These are phyloP conservation scores for Cataglyphis hispanica DNA, from an alignment of 1,140 invertebrate genomes.

Conservation along the genomic window DNA sequence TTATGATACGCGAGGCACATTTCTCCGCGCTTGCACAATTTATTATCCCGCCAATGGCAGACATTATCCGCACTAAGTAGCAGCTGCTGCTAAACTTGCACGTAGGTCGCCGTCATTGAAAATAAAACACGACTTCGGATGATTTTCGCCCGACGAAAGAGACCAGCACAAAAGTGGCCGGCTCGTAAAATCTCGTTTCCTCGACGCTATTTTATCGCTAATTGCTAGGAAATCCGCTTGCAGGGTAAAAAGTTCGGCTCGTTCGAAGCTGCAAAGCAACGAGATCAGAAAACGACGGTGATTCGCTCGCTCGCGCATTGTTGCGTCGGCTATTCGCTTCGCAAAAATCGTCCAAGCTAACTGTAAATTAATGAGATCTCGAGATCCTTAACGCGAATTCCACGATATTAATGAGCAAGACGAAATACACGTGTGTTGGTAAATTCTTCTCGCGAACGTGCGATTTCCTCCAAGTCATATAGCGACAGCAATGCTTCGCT, in stretches of 20 bases:
- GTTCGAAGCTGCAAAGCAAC: slow-evolving; percentile 11
- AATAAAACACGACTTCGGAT: slow-evolving; percentile 37
- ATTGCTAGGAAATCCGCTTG: slow-evolving; percentile 57
- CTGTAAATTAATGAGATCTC: slow-evolving; percentile 23
- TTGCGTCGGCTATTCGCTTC: neutral
- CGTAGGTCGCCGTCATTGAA: neutral
- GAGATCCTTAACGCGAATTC: neutral
- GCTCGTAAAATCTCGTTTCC: slow-evolving; percentile 63
- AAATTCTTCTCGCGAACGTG: neutral
- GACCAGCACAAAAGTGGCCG: slow-evolving; percentile 19
- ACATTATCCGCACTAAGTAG: slow-evolving; percentile 5
- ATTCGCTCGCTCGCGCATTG: slow-evolving; percentile 29
- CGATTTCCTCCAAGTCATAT: neutral
- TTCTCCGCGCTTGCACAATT: neutral
- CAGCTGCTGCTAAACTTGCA: neutral
- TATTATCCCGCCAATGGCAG: neutral
- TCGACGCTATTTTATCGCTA: slow-evolving; percentile 38
- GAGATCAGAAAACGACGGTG: slow-evolving; percentile 4
- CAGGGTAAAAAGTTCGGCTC: slow-evolving; percentile 14
- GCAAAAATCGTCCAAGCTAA: neutral
- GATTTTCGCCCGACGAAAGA: slow-evolving; percentile 14
- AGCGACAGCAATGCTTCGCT: neutral
- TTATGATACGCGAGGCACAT: slow-evolving; percentile 13
- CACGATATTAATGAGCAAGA: slow-evolving; percentile 19
- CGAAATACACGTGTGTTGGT: neutral